Base-by-base conservation (phyloP, 1,140 invertebrate genomes). In the Pectinophora gossypiella region DNA sequence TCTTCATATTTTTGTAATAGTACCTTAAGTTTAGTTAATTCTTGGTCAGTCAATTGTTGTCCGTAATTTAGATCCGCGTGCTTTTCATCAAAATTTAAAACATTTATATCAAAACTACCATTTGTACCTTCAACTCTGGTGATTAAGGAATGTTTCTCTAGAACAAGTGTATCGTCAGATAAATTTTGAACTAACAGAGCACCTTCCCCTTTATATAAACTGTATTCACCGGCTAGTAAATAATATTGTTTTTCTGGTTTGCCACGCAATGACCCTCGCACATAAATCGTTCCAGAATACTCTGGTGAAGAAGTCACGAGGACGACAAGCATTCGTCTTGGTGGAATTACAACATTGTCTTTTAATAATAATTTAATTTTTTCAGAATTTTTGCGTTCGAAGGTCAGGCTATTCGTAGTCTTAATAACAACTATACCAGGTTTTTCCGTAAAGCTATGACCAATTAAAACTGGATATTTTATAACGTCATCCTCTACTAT, bases 171-270 rank as follows among this genome's bases (percentile, higher is more conserved):
- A n/a, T n/a, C n/a, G n/a, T n/a, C n/a, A n/a, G n/a, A n/a, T 4
- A 38, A 3, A 38, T 38, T 38, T 38, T 38, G 36, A 7, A 38
- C 36, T 15, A 38, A 38, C 4, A 38, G 5, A 10, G 5, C 7
- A 38, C n/a, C n/a, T n/a, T n/a, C 13, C 13, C 45, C 45, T 9
- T 47, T 47, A 4, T 47, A 19, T 5, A 47, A 19, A 13, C 10
- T 23, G 18, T 47, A 47, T 19, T 47, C 45, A 10, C 45, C 45
- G 2, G 45, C 3, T 12, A 47, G 3, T 47, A 47, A 13, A 27
- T 47, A 47, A 32, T n/a, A 47, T 7, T 47, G 19, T 23, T 47
- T 47, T 3, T 18, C 12, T 9, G 45, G 45, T 47, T 47, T 47
- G 2, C 45, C 20, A 12, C 45, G 4, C 22, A 47, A 21, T 5